Conservation (phyloP, 2,888 invertebrate genomes). For the Steinernema carpocapsae region DNA sequence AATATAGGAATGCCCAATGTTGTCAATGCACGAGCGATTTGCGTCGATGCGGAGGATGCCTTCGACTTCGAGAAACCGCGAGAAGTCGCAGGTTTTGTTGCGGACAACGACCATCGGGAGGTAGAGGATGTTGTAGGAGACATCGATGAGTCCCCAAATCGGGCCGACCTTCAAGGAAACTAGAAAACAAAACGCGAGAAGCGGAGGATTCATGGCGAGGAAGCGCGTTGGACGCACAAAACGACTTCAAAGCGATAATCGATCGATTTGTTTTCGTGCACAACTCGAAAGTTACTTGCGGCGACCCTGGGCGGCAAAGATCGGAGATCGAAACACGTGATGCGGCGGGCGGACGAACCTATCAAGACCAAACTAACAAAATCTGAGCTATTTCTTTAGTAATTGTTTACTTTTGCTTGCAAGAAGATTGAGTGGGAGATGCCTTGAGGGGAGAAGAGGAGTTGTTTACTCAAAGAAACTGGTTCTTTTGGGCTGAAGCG, state of each 20-base stretch:
- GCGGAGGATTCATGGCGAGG: conserved; percentile 11
- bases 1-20: conserved; percentile 11
- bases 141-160: conserved; percentile 1
- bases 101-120: conserved; percentile 27
- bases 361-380: background rate
- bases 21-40: conserved; percentile 14
- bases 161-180: background rate
- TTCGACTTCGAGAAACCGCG: background rate
- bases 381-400: background rate
- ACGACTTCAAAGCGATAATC: background rate
- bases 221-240: background rate
- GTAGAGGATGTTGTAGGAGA: conserved; percentile 31
- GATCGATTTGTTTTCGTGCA: conserved; percentile 27
- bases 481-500: no score
- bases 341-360: background rate
- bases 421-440: no score
- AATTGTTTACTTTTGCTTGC: no score
- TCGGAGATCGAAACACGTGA: background rate
- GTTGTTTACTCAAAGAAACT: no score
- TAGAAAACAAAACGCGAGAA: background rate
- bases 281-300: background rate
- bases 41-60: conserved; percentile 7
- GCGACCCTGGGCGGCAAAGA: background rate
- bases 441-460: background rate
- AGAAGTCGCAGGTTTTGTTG: background rate